These are phyloP conservation scores for Chloropsis hardwickii DNA, from an alignment of 2,113 vertebrate genomes.

Conservation along the genomic window DNA sequence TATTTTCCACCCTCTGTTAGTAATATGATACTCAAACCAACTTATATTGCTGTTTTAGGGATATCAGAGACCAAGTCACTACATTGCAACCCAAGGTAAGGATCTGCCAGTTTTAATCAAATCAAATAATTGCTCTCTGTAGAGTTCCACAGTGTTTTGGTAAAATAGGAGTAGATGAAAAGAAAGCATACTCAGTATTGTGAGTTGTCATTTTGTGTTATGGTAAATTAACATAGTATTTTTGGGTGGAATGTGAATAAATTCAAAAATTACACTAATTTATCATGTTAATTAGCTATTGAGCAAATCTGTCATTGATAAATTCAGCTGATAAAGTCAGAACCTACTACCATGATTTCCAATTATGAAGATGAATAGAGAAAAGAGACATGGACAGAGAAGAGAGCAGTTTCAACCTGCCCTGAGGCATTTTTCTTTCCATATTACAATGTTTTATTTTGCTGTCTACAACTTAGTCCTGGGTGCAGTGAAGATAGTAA, in stretches of 20 bases:
- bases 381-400: not conserved
- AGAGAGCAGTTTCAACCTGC: not conserved
- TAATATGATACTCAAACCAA: conserved; percentile 59
- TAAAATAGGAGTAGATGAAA: not conserved
- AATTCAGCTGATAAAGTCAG: not conserved
- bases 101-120: not conserved
- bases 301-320: not conserved
- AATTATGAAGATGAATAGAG: not conserved
- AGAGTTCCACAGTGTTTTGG: not conserved
- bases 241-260: not conserved
- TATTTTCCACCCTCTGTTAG: conserved; percentile 31
- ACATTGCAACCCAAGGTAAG: conserved; percentile 98
- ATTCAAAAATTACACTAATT: not conserved
- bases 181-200: not conserved
- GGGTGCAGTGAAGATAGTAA: not conserved
- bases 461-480: not conserved
- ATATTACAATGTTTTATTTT: not conserved
- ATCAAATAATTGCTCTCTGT: not conserved
- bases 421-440: not conserved
- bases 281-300: conserved; percentile 25
- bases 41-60: conserved; percentile 82
- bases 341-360: not conserved
- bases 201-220: not conserved
- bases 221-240: not conserved
- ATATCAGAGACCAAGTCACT: conserved; percentile 97